Percentiles rank a stretch among this genome's conserved stretches.
These are phyloP conservation scores for Actenoides hombroni DNA, from an alignment of 2,113 vertebrate genomes.

Conservation along the genomic window DNA sequence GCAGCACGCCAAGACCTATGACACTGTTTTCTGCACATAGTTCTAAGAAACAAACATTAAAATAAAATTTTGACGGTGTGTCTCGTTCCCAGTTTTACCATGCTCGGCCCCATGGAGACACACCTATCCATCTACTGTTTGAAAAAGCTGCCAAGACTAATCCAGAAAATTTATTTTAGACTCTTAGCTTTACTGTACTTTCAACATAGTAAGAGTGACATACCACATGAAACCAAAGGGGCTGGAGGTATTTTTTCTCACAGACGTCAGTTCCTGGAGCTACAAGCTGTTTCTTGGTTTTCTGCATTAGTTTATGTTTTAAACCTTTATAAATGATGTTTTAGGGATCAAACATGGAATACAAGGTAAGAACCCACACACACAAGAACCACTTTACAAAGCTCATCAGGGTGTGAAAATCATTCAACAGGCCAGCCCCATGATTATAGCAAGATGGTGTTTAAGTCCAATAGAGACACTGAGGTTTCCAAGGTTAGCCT, in stretches of 20 bases:
- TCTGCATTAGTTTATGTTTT: background rate
- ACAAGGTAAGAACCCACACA: background rate
- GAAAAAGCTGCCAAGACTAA: background rate
- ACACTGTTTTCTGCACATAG: background rate
- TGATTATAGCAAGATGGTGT: background rate
- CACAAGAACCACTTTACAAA: background rate
- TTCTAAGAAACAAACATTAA: background rate
- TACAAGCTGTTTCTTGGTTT: background rate
- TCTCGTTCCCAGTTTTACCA: background rate
- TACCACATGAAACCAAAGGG: background rate
- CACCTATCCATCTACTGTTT: background rate
- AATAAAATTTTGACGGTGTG: background rate
- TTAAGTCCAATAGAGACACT: background rate
- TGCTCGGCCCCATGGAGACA: background rate
- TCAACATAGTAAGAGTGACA: background rate
- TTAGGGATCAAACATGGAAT: background rate
- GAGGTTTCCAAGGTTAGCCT: background rate
- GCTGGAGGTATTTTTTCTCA: background rate
- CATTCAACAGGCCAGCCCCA: background rate
- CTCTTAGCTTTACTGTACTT: background rate
- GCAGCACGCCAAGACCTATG: accelerated
- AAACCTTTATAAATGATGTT: background rate
- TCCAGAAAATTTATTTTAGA: background rate
- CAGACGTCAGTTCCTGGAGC: background rate
- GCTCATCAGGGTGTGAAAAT: background rate